Evolutionary conservation across 64 coral and sea anemone genomes (phyloP), one percentile per base, ranked within the genome.

Genomic region (Pocillopora damicornis): DNA sequence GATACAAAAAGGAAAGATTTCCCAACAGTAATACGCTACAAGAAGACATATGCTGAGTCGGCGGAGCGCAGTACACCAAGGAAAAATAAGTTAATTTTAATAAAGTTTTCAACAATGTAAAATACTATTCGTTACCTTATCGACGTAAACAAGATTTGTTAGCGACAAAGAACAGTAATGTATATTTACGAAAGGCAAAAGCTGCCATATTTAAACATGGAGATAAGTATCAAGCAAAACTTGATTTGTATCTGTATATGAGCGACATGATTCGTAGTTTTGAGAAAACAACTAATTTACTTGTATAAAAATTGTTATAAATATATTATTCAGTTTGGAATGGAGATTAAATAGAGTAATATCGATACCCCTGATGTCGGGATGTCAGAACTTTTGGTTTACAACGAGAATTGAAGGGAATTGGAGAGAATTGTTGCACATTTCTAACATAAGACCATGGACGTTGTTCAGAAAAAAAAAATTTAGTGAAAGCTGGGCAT

Each of bases 141-240:
- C 37, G 65, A 71, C 63, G 81, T 85, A 72, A 57, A 85, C 65
- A 85, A 11, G 36, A 82, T 82, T 82, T 79, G 34, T 35, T 81
- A 15, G 25, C 37, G 22, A 58, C 13, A 51, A 83, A 22, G 66
- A 84, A 22, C 23, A 71, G 67, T 71, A 9, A 85, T 17, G 63
- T 26, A 72, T 85, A 85, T 85, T 85, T 85, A 85, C 81, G n/a
- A 57, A 63, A 71, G 81, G 81, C 81, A 23, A 58, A 1, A 58
- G 81, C 65, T 85, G 67, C 81, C 81, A 85, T 85, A 85, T 85
- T 85, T 85, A 85, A 85, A 45, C 81, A 85, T 2, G 2, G 42
- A 51, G 81, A 85, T 68, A 71, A n/a, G 65, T 57, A 71, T 56
- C 65, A 57, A 5, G 30, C 0, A 69, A 56, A 11, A 77, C 45